Evolutionary conservation across 1,140 invertebrate species (phyloP), one percentile per base, ranked within the genome.

Genomic region (Aphis gossypii): DNA sequence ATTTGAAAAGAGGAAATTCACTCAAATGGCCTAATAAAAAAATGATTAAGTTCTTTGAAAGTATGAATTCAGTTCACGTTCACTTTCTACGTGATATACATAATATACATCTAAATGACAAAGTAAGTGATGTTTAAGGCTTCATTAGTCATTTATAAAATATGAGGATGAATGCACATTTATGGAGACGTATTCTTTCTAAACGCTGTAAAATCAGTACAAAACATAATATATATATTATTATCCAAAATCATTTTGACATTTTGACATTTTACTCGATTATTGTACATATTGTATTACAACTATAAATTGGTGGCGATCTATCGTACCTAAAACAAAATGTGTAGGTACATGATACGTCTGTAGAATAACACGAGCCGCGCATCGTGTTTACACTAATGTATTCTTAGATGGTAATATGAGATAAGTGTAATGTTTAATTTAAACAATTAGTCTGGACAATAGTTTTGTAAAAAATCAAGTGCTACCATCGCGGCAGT

Each of bases 401-500:
- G 60, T n/a, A 76, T 76, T 76, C 60, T 35, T 14, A 18, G 60
- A n/a, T 76, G 30, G 60, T 76, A 2, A 5, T n/a, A n/a, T 4
- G 4, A 35, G 60, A 76, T 76, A 76, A n/a, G 60, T 76, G 60
- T 35, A 76, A 76, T 76, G 60, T 76, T 76, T n/a, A 35, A 76
- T 76, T 76, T 76, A 35, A 76, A 76, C 60, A 76, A 76, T 76
- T 76, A 76, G 60, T 76, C n/a, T n/a, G 11, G 60, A 76, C 60
- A 76, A 76, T 76, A n/a, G 30, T 68, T 68, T 76, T n/a, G 30
- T 76, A 76, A 30, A 20, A 76, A 76, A 18, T 76, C 60, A n/a
- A 76, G 14, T 76, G 60, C 60, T 76, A 76, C 60, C 60, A 30
- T 25, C 25, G 60, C 60, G 60, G 30, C 60, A 35, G 30, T n/a